Conservation (phyloP, 37 sponge, comb jelly and placozoan genomes). For the Haliclona indistincta region DNA sequence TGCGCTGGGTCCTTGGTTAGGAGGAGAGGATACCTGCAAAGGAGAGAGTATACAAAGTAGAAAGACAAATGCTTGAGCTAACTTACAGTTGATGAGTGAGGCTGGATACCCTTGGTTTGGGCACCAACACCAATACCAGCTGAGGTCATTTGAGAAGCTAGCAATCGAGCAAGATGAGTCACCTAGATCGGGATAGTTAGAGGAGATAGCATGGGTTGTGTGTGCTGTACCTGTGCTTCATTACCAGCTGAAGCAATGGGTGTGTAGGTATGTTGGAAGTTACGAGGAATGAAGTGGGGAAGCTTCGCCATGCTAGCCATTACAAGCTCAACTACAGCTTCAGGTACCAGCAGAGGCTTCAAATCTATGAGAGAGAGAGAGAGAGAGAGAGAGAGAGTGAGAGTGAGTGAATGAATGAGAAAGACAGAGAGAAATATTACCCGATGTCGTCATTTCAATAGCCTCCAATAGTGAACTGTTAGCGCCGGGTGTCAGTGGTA, state of each 20-base stretch:
- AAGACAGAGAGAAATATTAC: background rate
- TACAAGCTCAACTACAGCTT: slow-evolving; percentile 77
- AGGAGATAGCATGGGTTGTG: background rate
- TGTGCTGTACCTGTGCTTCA: slow-evolving; percentile 49
- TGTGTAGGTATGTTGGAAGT: slow-evolving; percentile 77
- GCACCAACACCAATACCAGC: slow-evolving; percentile 72
- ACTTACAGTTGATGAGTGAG: slow-evolving; percentile 1
- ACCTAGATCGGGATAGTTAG: slow-evolving; percentile 68
- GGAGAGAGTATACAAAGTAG: background rate
- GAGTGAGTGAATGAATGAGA: too few relatives aligned
- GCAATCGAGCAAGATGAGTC: slow-evolving; percentile 77
- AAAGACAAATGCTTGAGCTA: background rate
- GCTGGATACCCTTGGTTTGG: slow-evolving; percentile 39
- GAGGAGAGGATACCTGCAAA: too few relatives aligned
- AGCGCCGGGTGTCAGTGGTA: background rate
- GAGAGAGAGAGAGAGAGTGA: background rate
- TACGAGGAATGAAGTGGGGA: slow-evolving; percentile 57
- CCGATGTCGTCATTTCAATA: slow-evolving; percentile 53
- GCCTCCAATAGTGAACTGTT: slow-evolving; percentile 48
- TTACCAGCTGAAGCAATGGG: slow-evolving; percentile 90
- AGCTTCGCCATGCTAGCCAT: slow-evolving; percentile 64
- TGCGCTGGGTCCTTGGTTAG: background rate
- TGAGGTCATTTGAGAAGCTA: slow-evolving; percentile 92
- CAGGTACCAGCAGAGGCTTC: slow-evolving; percentile 60
- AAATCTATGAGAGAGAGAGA: slow-evolving; percentile 36